Percentiles rank a stretch among this genome's conserved stretches.
Conservation (phyloP, 2,113 vertebrate genomes). For the Oncorhynchus mykiss region DNA sequence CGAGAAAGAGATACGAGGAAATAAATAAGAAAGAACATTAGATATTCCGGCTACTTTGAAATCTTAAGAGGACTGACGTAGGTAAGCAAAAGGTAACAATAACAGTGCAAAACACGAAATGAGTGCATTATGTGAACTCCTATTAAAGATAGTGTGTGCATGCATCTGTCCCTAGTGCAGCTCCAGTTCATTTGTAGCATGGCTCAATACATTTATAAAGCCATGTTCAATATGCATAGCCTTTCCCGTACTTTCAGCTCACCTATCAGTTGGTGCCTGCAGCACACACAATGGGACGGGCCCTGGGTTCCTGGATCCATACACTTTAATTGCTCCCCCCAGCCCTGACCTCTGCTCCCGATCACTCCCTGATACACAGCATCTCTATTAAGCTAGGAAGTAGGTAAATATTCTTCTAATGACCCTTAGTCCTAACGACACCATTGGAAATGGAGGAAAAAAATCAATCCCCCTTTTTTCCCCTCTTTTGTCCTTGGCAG, state of each 20-base stretch:
- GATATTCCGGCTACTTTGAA: not conserved
- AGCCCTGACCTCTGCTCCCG: constrained; percentile 76
- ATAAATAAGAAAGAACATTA: not conserved
- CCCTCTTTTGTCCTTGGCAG: constrained; percentile 61
- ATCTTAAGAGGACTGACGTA: not conserved
- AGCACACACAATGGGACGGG: constrained; percentile 56
- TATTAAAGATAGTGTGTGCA: not conserved
- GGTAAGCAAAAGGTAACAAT: not conserved
- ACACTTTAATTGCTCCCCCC: constrained; percentile 76
- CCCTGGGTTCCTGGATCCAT: constrained; percentile 64
- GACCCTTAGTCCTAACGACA: constrained; percentile 68
- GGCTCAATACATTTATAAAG: constrained; percentile 59
- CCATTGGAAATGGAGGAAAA: constrained; percentile 51
- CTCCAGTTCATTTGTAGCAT: constrained; percentile 46
- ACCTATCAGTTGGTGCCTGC: constrained; percentile 55
- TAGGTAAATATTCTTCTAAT: constrained; percentile 81
- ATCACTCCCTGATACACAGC: constrained; percentile 74
- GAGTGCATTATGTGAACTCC: not conserved
- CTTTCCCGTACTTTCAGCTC: constrained; percentile 47
- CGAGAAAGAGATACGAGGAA: not conserved
- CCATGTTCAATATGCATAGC: constrained; percentile 51
- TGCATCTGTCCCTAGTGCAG: constrained; percentile 29
- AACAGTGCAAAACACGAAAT: not conserved
- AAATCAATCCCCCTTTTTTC: constrained; percentile 56
- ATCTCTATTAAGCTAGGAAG: constrained; percentile 77